Base-by-base conservation (phyloP, 2,113 vertebrate genomes). In the Prochilodus magdalenae region DNA sequence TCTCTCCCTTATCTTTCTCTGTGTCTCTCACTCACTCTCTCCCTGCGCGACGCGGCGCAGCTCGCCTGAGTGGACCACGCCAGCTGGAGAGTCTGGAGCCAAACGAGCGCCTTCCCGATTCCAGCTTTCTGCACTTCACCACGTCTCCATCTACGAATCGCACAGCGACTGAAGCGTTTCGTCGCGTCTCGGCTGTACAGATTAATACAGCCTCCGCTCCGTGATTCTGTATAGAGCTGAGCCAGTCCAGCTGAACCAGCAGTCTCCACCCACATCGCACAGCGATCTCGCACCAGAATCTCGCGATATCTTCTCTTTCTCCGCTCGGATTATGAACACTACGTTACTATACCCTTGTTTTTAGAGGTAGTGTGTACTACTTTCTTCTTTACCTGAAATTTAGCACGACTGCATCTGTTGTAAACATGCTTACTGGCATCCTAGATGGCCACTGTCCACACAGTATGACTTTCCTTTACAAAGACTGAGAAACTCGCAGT, bases 261-360 rank as follows among this genome's bases (percentile, higher is more conserved):
- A 84, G 81, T 77, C 85, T 85, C 85, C 85, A 73, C 87, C 87
- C 79, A 88, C 85, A 73, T 57, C 29, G 33, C 47, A 71, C 74
- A 69, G 36, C 62, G 57, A 69, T 3, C 65, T 73, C 84, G 49
- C 6, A 59, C 0, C 3, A 51, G 73, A 59, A 79, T 53, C 75
- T 82, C 88, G 88, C 88, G 88, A 89, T 79, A 86, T 79, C 51
- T 76, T 20, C 26, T 57, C 53, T 16, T 26, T 1, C 27, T 8
- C 24, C 70, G 66, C 66, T 24, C 44, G 47, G 10, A 22, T 4
- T 1, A 4, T 57, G 4, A 5, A 7, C 1, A 8, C 4, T 20
- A 8, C 18, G 1, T 14, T 3, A 12, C n/a, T 60, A 13, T n/a
- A 13, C n/a, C 57, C 57, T 10, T 2, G 22, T 26, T 24, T 26